Evolutionary conservation across 2,113 vertebrate species (phyloP), one percentile per base, ranked within the genome.

Genomic region (Penelope pileata): DNA sequence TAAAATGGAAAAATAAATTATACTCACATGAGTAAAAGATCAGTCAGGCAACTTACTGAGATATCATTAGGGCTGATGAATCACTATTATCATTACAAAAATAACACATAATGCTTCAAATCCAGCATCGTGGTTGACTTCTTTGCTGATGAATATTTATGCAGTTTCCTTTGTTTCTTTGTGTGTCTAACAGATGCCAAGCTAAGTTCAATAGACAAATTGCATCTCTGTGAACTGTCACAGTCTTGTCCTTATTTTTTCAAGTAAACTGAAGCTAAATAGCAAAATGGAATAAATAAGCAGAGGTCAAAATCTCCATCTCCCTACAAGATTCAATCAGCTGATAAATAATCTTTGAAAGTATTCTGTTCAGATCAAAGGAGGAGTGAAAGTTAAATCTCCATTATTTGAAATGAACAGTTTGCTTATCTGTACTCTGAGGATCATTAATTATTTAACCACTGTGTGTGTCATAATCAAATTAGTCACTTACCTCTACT

Each of bases 61-160:
- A 92, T 95, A 94, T 90, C 88, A 90, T 96, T 97, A 96, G 24
- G 77, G 77, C 48, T 92, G 94, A 96, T 82, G 90, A 94, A 96
- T 96, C 93, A 88, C 94, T 94, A 86, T 96, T 96, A 91, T 96
- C 90, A 88, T 95, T 92, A 91, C 80, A 91, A 96, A 96, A 96
- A 96, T 95, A 95, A 94, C 90, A 91, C 79, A 80, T 84, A 95
- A 95, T 93, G 58, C 83, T 93, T 96, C 95, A 94, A 95, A 96
- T 93, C 80, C 77, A 90, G 79, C 69, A 90, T 90, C 9, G 1
- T 84, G 86, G 76, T 72, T 93, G 93, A 94, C 56, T 91, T 86
- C 83, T 90, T 88, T 86, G 43, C 93, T 90, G 83, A 96, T 97
- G 88, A 96, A 96, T 97, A 96, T 96, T 93, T 94, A 96, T 97